Base-by-base conservation (phyloP, 2,113 vertebrate species). In the Scartelaos histophorus region DNA sequence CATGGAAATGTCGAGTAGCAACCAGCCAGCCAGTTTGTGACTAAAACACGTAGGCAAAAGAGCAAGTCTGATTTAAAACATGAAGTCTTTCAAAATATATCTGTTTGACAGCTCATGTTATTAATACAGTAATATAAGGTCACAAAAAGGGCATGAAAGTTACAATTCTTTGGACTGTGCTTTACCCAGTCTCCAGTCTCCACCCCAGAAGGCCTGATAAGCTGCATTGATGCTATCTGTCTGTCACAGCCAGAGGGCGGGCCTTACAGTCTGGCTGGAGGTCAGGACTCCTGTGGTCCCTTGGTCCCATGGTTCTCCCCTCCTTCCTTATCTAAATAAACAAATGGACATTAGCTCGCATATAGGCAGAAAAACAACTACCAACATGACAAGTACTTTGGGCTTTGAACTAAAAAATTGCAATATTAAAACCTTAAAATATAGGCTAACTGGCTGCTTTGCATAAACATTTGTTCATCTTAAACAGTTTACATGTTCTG, bases 201-300 rank as follows among this genome's bases (percentile, higher is more conserved):
- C 61, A 61, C 61, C 61, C 29, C 61, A 43, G 3, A 43, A n/a
- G 61, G 62, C 79, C 56, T 85, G 92, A 94, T 94, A 92, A 93
- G 76, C 69, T 64, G 82, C n/a, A 80, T 82, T 88, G 93, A 93
- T 94, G 88, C 79, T 93, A 94, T 93, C 93, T 91, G 89, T 90
- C 92, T 89, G 83, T 92, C 90, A 91, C 71, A 84, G 88, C 84
- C 78, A 67, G 82, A 90, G 88, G 89, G 87, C 73, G 88, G 83
- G 81, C 76, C 88, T 79, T 64, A 49, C 71, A 80, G 78, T 78
- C 83, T 75, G 57, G 69, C 83, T 75, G 57, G 69, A 76, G 85
- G 83, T 87, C 88, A 88, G 79, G 74, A 75, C 80, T 74, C 82
- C 62, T 65, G 62, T 25, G 24, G 76, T 83, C 87, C 76, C 83